phyloP scores from a whole-genome alignment of 2,797 vertebrate genomes.

The Acrossocheilus fasciatus region DNA sequence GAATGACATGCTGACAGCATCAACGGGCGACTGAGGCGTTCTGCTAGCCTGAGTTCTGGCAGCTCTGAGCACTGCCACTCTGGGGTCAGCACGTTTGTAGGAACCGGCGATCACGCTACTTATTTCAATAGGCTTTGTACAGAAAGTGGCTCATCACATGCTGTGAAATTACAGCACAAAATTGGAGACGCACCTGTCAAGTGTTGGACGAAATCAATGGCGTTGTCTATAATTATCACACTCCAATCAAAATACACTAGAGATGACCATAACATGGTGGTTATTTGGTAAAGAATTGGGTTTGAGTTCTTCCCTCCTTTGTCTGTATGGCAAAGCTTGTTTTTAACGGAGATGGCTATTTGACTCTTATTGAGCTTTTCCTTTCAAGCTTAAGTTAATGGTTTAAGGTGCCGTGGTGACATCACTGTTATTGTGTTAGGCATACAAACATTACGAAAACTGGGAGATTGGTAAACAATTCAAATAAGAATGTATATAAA shows the following conservation, averaged over 20 bases:
- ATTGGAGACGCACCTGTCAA: slow-evolving; percentile 6
- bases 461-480: neutral
- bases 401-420: slow-evolving; percentile 22
- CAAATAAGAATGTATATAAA: neutral
- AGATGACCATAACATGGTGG: slow-evolving; percentile 25
- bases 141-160: no score
- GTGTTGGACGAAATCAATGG: slow-evolving; percentile 21
- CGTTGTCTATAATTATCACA: neutral
- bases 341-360: slow-evolving; percentile 29
- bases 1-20: slow-evolving; percentile 2
- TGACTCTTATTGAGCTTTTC: neutral
- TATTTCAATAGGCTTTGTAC: slow-evolving; percentile 41
- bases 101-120: slow-evolving; percentile 2
- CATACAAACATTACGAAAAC: neutral
- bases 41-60: neutral
- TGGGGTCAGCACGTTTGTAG: slow-evolving; percentile 4
- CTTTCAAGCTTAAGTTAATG: slow-evolving; percentile 35
- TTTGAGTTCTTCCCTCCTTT: neutral
- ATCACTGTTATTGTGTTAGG: neutral
- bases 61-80: neutral
- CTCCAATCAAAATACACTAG: slow-evolving; percentile 7
- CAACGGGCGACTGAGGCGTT: slow-evolving; percentile 23
- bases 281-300: slow-evolving; percentile 1
- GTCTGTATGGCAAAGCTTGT: neutral
- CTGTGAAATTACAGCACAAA: slow-evolving; percentile 6